Evolutionary conservation across 92 coral and sea anemone genomes (phyloP), one percentile per base, ranked within the genome.

Genomic region (Palythoa grandiflora): DNA sequence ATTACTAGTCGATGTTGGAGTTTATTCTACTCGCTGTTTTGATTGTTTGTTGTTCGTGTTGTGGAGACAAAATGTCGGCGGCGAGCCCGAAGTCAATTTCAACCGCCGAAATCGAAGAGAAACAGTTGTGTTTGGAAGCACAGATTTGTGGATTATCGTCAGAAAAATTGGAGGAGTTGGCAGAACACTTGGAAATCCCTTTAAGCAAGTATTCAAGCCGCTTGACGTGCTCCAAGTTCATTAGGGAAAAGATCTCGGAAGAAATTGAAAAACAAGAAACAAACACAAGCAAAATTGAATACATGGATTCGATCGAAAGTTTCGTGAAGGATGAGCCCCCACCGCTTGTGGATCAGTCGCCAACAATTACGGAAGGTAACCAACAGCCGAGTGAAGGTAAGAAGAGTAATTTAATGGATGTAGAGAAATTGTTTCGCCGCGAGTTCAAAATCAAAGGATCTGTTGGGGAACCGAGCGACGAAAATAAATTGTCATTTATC

Each of bases 381-480:
- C 89, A 87, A 48, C 51, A 77, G 38, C 17, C 36, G 52, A 57
- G 21, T 40, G 55, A 47, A 73, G 75, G 84, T 35, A 75, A 61
- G 59, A 71, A 50, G 79, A 87, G n/a, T 77, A 78, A 39, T 6
- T 71, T 36, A 36, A 38, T 78, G 87, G 93, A 91, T 76, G 85
- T 83, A 15, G 83, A 87, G 36, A 88, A 87, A 40, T 79, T 91
- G 9, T 91, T 91, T 47, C 59, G 90, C 9, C 84, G 93, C 35
- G 90, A 87, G 15, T 79, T 90, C 71, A 90, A 90, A 70, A 80
- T 90, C 61, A 90, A 57, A 38, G 93, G 87, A 13, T 38, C 63
- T 12, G 77, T 87, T 21, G 88, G 90, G 37, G 39, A 44, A 51
- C 90, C 90, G n/a, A 89, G 71, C 36, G 87, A 71, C 16, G 79